These are phyloP conservation scores for Syrmaticus mikado DNA, from an alignment of 2,113 vertebrate species.

Conservation along the genomic window DNA sequence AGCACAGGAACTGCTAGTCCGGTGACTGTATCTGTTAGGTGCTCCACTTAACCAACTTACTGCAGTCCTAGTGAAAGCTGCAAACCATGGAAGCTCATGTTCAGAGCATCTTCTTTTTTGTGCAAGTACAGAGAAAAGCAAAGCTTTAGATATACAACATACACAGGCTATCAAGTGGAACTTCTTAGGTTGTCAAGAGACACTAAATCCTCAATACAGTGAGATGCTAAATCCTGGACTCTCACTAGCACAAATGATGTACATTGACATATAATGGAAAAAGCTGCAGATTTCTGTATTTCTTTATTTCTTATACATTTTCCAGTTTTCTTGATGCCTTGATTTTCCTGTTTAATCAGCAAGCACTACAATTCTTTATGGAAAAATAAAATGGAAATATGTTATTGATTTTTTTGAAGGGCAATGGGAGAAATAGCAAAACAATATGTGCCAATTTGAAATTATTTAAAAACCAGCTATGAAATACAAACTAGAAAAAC, in stretches of 20 bases:
- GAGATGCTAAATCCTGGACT: not conserved
- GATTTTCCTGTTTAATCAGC: not conserved
- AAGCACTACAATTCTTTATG: not conserved
- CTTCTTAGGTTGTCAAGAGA: not conserved
- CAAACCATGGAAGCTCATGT: not conserved
- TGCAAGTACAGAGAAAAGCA: not conserved
- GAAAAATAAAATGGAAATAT: not conserved
- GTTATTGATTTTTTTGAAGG: not conserved
- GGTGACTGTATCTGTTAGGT: not conserved
- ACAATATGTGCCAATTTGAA: not conserved
- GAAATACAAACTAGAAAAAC: not conserved
- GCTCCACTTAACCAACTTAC: not conserved
- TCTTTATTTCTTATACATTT: not conserved
- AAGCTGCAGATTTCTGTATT: not conserved
- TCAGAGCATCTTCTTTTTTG: not conserved
- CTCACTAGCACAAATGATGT: not conserved
- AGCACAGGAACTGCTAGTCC: not conserved
- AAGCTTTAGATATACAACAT: not conserved
- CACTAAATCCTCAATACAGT: not conserved
- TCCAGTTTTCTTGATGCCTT: not conserved
- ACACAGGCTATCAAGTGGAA: not conserved
- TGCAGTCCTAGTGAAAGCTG: not conserved
- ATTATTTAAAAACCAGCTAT: slow-evolving; percentile 15
- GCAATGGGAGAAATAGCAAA: not conserved
- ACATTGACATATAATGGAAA: not conserved